Base-by-base conservation (phyloP, 2,113 vertebrate species). In the Plecotus auritus region DNA sequence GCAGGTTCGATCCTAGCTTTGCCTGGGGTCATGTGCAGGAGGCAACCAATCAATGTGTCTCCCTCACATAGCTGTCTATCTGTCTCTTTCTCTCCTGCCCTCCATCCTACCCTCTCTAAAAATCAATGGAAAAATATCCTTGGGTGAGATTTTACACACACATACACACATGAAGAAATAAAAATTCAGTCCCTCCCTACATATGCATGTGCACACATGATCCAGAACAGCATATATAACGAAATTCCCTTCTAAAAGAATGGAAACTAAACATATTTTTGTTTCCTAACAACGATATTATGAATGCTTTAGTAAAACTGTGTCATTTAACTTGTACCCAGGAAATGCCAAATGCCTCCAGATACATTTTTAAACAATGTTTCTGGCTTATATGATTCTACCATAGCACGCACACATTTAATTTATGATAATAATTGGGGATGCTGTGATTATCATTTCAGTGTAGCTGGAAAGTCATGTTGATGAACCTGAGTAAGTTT, bases 141-240 rank as follows among this genome's bases (percentile, higher is more conserved):
- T 59, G 22, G 9, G 56, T 59, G 56, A 59, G 56, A 9, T 26
- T 59, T 59, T 26, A 59, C 56, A 59, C 56, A 59, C 22, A 59
- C 56, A 59, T 3, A 59, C 9, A 23, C 22, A 23, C 56, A 59
- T 2, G 56, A 59, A 59, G 56, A 59, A 59, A 59, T 59, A 2
- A 54, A 18, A 85, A 35, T 85, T 77, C 54, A 76, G 0, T 80
- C 8, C 1, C 17, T 85, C 18, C 28, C 28, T 0, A 11, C 10
- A 16, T 32, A 5, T 4, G 11, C 8, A 20, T 16, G 14, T 9
- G 1, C 11, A 28, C 30, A 5, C 45, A n/a, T 1, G 9, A 32
- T 28, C 2, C 9, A 76, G 20, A 88, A 40, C 23, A 37, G 2
- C n/a, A 78, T 49, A 40, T 32, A 59, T 4, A 74, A 77, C 14